Evolutionary conservation across 2,888 invertebrate species (phyloP).

Genomic region (Poecilobothrus nobilitatus): DNA sequence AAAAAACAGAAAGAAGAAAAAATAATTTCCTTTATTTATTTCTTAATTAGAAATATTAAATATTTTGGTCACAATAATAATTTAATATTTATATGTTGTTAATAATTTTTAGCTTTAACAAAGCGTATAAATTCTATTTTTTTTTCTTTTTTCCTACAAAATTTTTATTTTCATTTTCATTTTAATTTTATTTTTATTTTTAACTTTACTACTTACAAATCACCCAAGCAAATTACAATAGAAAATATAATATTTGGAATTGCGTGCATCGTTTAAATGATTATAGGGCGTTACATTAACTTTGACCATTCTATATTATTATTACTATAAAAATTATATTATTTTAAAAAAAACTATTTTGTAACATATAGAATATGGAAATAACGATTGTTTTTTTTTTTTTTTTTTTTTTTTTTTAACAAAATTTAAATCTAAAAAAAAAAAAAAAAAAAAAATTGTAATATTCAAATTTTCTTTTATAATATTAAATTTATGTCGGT

Average conservation of each 20-base stretch:
- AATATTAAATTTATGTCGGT: too few species aligned
- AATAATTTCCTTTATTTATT: not conserved
- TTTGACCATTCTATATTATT: constrained; percentile 1
- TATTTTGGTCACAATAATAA: constrained; percentile 3
- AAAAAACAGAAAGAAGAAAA: too few species aligned
- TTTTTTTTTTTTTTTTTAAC: too few species aligned
- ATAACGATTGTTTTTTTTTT: too few species aligned
- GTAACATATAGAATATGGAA: not conserved
- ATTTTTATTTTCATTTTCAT: not conserved
- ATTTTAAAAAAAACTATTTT: not conserved
- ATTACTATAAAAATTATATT: not conserved
- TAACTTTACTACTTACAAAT: not conserved
- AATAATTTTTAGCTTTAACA: constrained; percentile 3
- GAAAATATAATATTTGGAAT: not conserved
- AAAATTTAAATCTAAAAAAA: too few species aligned
- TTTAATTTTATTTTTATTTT: not conserved
- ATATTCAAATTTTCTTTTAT: too few species aligned
- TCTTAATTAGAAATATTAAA: not conserved
- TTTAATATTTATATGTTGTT: not conserved
- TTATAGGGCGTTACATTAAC: constrained; percentile 6
- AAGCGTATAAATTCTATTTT: not conserved
- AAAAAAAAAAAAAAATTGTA: too few species aligned
- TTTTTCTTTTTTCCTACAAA: too few species aligned
- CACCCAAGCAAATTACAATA: too few species aligned
- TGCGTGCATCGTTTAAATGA: not conserved